Evolutionary conservation across 2,113 vertebrate genomes (phyloP).

Genomic region (Callopanchax toddi): DNA sequence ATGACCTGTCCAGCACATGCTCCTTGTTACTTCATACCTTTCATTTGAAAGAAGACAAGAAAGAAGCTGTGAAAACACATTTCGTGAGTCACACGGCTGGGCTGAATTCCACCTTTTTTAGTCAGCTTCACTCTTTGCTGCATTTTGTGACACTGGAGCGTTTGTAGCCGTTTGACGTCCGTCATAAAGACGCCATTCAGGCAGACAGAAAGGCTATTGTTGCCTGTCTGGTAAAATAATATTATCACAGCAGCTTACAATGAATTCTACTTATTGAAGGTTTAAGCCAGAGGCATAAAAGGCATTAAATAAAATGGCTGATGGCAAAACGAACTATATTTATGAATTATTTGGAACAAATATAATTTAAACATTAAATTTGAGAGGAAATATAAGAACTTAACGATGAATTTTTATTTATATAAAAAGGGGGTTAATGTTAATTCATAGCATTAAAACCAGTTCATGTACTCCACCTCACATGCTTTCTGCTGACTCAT

Average conservation of each 20-base stretch:
- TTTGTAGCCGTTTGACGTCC: constrained; percentile 44
- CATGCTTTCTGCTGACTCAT: constrained; percentile 31
- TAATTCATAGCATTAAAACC: constrained; percentile 29
- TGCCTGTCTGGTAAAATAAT: constrained; percentile 54
- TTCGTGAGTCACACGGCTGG: constrained; percentile 1
- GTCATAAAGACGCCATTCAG: constrained; percentile 63
- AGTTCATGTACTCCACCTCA: constrained; percentile 40
- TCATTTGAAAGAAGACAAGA: constrained; percentile 1
- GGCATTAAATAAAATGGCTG: not conserved
- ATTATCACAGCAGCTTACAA: constrained; percentile 50
- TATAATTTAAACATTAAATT: not conserved
- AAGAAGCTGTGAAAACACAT: not conserved
- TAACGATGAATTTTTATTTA: too few relatives aligned
- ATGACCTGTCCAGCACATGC: not conserved
- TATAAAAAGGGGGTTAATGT: not conserved
- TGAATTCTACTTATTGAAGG: constrained; percentile 10
- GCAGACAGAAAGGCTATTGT: constrained; percentile 58
- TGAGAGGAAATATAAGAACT: not conserved
- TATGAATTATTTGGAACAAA: not conserved
- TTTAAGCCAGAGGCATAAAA: not conserved
- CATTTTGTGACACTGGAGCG: constrained; percentile 50
- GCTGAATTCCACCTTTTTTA: not conserved
- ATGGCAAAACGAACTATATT: not conserved
- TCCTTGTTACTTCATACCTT: not conserved
- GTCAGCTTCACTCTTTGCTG: constrained; percentile 24